phyloP scores from a whole-genome alignment of 2,888 invertebrate species.

The Bellardia pandia region DNA sequence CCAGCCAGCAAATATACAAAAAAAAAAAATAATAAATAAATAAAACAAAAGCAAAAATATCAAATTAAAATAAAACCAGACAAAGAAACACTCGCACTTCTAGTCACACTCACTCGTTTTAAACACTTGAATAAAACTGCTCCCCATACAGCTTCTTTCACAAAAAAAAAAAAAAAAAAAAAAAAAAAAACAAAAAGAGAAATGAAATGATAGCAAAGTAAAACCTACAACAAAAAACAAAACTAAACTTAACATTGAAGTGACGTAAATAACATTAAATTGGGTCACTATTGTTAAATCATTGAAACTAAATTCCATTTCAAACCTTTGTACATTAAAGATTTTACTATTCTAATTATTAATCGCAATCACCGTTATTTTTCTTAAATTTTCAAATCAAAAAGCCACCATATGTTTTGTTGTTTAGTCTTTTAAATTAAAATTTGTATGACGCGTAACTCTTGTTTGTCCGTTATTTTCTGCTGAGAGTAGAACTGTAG shows the following conservation, averaged over 20 bases:
- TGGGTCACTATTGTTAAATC: constrained; percentile 44
- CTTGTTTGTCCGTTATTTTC: constrained; percentile 11
- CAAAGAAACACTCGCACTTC: neutral
- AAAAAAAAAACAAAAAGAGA: neutral
- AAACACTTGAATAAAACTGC: neutral
- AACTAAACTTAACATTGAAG: neutral
- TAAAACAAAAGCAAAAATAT: neutral
- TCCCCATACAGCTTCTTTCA: constrained; percentile 18
- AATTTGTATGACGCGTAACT: constrained; percentile 33
- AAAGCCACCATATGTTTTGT: constrained; percentile 28
- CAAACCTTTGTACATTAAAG: neutral
- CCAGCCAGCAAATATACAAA: neutral
- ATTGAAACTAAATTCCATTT: neutral
- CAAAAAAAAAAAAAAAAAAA: constrained; percentile 4
- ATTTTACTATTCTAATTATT: neutral
- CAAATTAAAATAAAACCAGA: neutral
- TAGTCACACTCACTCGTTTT: neutral
- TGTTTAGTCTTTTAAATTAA: neutral
- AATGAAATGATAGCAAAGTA: neutral
- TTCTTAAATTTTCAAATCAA: neutral
- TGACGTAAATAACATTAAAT: constrained; percentile 53
- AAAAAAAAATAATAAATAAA: neutral
- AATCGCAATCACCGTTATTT: neutral
- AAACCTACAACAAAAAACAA: constrained; percentile 1
- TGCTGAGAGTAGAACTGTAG: constrained; percentile 12